Base-by-base conservation (phyloP, 2,797 vertebrate genomes). In the Ispidina picta region DNA sequence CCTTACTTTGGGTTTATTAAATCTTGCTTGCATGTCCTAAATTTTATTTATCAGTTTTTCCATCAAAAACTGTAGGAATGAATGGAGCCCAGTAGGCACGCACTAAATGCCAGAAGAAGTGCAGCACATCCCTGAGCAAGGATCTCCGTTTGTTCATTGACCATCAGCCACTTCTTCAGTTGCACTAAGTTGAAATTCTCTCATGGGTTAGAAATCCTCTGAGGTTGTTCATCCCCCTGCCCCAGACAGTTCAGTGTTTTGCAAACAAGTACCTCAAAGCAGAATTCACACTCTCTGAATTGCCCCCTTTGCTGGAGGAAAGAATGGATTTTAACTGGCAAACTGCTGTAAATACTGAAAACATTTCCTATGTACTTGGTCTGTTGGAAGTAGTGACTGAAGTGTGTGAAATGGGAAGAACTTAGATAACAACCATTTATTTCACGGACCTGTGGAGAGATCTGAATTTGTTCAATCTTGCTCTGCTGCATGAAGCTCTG, bases 251-350 rank as follows among this genome's bases (percentile, higher is more conserved):
- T 86, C 62, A 26, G 39, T 82, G 20, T 63, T 81, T 82, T 92
- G 73, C 49, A 86, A 89, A 83, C 33, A 12, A 79, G 9, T 28
- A 54, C 33, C 44, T 81, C 56, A 66, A 75, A 92, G 88, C 86
- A 90, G 46, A 92, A 88, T 52, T 74, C 41, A 89, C 49, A 71
- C 62, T 78, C 76, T 85, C 19, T 83, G 66, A 55, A 81, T 81
- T 89, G 59, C 58, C 59, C 80, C 26, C 21, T 81, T 70, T 82
- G 49, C 52, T 79, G 64, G 44, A 91, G 60, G 79, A 90, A 71
- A 66, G 8, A 71, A 84, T 87, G 49, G 15, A 37, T 90, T 92
- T 74, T 77, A 91, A 25, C 46, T 79, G 59, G 37, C 43, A 82
- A 29, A 65, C 4, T 73, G 7, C 39, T 82, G 79, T 39, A 69